Base-by-base conservation (phyloP, 2,797 vertebrate species). In the Mycteria americana region DNA sequence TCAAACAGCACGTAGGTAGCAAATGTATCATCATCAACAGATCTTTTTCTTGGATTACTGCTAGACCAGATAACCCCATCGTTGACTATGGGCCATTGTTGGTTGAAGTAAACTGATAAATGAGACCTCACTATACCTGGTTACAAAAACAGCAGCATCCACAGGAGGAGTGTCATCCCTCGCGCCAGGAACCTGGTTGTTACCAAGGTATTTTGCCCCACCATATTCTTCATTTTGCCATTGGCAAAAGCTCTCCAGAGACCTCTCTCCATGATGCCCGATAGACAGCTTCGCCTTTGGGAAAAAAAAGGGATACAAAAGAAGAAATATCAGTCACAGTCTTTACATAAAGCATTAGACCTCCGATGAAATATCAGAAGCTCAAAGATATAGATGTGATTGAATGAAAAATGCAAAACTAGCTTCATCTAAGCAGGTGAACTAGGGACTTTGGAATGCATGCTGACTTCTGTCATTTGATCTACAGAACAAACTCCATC, bases 171-270 rank as follows among this genome's bases (percentile, higher is more conserved):
- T 97, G 85, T 99, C 99, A 5, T 99, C 99, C 91, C 98, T 98
- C 3, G 98, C 99, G 9, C 99, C 99, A 7, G 99, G 99, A 60
- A 99, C 98, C 22, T 99, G 98, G 91, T 99, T 99, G 95, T 98
- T 99, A 57, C 99, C 99, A 1, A 99, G 98, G 96, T 99, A 99
- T 35, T 98, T 98, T 2, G 98, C 97, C 1, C 98, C 98, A 39
- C 99, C 98, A 6, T 99, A 99, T 92, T 99, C 99, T 89, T 99
- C 99, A 80, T 99, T 98, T 97, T 99, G 99, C 99, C 99, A 99
- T 28, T 99, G 98, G 89, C 99, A 99, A 97, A 99, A 99, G 95
- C 99, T 99, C 97, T 99, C 99, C 98, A 99, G 96, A 84, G 99
- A 99, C 72, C 99, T 98, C 92, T 99, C 99, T 41, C 99, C 99